Conservation (phyloP, 2,888 invertebrate species). For the Oscheius myriophilus region DNA sequence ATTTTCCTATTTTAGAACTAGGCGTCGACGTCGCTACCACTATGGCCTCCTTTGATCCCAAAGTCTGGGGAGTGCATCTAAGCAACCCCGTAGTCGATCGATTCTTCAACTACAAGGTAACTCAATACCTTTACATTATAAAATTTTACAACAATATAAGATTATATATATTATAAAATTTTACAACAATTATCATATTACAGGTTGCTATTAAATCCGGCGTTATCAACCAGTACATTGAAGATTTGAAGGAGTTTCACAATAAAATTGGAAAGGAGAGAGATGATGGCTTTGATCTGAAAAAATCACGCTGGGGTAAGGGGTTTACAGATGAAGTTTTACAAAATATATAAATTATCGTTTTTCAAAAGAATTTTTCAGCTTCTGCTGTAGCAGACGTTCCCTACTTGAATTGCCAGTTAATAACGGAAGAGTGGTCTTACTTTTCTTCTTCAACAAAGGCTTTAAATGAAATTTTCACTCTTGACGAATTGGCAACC, state of each 20-base stretch:
- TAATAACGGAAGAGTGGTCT: conserved; percentile 13
- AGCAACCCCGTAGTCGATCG: conserved; percentile 48
- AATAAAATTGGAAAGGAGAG: too few species aligned
- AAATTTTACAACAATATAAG: not conserved
- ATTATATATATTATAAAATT: not conserved
- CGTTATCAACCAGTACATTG: too few species aligned
- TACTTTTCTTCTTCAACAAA: not conserved
- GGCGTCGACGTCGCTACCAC: conserved; percentile 51
- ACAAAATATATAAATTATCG: not conserved
- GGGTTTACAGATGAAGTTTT: too few species aligned
- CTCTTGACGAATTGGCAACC: conserved; percentile 57
- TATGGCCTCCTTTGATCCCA: conserved; percentile 36
- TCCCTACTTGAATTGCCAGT: not conserved
- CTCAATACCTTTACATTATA: conserved; percentile 13
- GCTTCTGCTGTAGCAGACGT: conserved; percentile 3
- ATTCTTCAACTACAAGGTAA: conserved; percentile 30
- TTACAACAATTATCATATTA: too few species aligned
- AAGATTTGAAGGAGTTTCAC: too few species aligned
- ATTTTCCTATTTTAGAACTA: conserved; percentile 31
- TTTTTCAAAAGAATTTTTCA: not conserved
- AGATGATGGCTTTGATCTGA: too few species aligned
- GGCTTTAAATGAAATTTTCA: conserved; percentile 41
- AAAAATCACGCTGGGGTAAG: too few species aligned
- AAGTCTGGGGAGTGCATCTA: conserved; percentile 50
- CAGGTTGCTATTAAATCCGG: too few species aligned